Conservation (phyloP, 2,797 vertebrate genomes). For the Enteromius viviparus region DNA sequence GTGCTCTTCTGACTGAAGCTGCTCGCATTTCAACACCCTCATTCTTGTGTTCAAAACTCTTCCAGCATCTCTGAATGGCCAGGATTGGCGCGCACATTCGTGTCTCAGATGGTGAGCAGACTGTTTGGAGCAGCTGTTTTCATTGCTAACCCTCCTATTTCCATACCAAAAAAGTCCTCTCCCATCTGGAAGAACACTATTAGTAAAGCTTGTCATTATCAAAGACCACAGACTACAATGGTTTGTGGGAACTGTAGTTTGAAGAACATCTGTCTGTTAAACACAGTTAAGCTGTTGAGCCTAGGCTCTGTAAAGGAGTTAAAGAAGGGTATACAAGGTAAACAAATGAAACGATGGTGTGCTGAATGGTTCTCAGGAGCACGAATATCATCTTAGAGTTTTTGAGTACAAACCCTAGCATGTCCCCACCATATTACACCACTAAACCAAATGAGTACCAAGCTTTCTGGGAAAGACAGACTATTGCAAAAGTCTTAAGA, state of each 20-base stretch:
- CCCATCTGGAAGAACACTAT: slow-evolving; percentile 27
- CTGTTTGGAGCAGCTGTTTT: slow-evolving; percentile 45
- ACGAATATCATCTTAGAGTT: background rate
- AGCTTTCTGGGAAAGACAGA: background rate
- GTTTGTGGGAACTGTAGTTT: slow-evolving; percentile 41
- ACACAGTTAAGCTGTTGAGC: slow-evolving; percentile 22
- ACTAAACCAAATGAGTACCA: background rate
- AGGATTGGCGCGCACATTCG: background rate
- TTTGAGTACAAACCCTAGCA: background rate
- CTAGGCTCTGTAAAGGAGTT: background rate
- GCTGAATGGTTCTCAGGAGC: background rate
- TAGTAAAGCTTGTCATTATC: slow-evolving; percentile 36
- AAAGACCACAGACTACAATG: slow-evolving; percentile 41
- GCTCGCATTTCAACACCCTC: background rate
- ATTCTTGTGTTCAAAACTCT: background rate
- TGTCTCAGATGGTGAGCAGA: slow-evolving; percentile 31
- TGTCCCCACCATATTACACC: background rate
- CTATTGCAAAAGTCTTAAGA: slow-evolving; percentile 2
- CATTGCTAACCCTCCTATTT: slow-evolving; percentile 8
- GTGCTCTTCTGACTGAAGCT: background rate
- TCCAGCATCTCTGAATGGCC: slow-evolving; percentile 1
- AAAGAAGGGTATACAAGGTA: slow-evolving; percentile 5
- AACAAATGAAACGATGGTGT: slow-evolving; percentile 2
- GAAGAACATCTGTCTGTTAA: slow-evolving; percentile 38
- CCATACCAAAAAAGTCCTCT: slow-evolving; percentile 15